Percentiles rank a stretch among this genome's conserved stretches.
Conservation (phyloP, 2,113 vertebrate genomes). For the Morone chrysops region DNA sequence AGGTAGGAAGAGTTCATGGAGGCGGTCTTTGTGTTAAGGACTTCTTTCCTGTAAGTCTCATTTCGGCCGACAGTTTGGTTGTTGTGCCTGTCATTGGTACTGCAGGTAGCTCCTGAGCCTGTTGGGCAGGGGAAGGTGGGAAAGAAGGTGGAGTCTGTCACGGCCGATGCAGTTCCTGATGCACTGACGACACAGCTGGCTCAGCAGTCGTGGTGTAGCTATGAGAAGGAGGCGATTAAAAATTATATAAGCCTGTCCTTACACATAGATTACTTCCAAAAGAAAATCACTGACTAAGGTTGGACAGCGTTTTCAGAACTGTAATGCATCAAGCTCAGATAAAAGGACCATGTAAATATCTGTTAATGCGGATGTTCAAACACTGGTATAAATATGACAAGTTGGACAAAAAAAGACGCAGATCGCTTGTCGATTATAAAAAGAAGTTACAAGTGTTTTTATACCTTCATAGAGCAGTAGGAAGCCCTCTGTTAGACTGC, state of each 20-base stretch:
- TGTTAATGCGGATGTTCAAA: neutral
- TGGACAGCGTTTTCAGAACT: neutral
- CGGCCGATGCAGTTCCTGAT: conserved; percentile 90
- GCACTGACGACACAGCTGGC: conserved; percentile 90
- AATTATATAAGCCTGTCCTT: neutral
- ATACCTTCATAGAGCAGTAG: conserved; percentile 93
- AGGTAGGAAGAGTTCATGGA: conserved; percentile 15
- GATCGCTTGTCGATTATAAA: rapidly evolving
- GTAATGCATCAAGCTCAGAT: neutral
- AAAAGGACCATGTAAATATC: neutral
- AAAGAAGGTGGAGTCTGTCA: conserved; percentile 89
- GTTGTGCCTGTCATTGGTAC: conserved; percentile 85
- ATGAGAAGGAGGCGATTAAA: conserved; percentile 17
- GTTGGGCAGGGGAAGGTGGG: conserved; percentile 91
- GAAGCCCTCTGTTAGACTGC: conserved; percentile 89
- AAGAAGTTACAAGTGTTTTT: neutral
- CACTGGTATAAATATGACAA: neutral
- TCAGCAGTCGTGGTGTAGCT: conserved; percentile 91
- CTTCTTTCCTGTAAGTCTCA: conserved; percentile 29
- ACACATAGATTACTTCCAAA: too few relatives aligned
- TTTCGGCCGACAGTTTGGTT: neutral
- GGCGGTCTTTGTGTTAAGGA: conserved; percentile 5
- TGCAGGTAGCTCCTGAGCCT: conserved; percentile 91
- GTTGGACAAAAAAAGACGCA: neutral
- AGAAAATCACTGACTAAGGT: too few relatives aligned